Evolutionary conservation across 2,888 invertebrate genomes (phyloP), one percentile per base, ranked within the genome.

Genomic region (Apotomis betuletana): DNA sequence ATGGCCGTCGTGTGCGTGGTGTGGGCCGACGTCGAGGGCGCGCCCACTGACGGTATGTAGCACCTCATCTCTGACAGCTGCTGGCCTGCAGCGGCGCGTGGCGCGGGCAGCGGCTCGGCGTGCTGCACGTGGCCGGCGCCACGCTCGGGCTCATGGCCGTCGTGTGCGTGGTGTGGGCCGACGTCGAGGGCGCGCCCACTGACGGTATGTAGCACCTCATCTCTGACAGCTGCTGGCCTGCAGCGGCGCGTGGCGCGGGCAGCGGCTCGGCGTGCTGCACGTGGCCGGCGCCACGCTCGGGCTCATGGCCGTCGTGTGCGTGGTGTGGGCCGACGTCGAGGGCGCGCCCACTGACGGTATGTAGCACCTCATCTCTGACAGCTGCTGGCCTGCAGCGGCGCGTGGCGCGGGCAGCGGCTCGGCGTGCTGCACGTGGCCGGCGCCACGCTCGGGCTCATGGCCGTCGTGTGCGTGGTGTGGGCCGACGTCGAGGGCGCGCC

Each of bases 1-100:
- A 94, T 97, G 92, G 97, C 97, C 0, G 96, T 97, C 27, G 97
- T 96, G 9, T 96, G 96, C 78, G 94, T 98, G 10, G 96, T 98
- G 5, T 96, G 96, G 95, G 97, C 97, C 36, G 97, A 97, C 87
- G 95, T 96, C 38, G 95, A 97, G 77, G 95, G 95, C 62, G 95
- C 95, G 61, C 95, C 95, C 80, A 94, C 94, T 83, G 92, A 94
- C 89, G 95, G 95, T 95, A 87, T 75, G 80, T 52, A 9, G 41
- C 55, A 1, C 27, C 27, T 1, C 27, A 2, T 27, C 27, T 27
- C 89, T 95, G 96, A 90, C 94, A 97, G 96, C 93, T 98, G 83
- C 90, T 98, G 80, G 97, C 97, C 76, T 97, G 97, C 87, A 96
- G 97, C 75, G 97, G 97, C 5, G 94, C 97, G 0, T 95, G 97